Percentiles rank a stretch among this genome's conserved stretches.
These are phyloP conservation scores for Stichodactyla mertensii DNA, from an alignment of 64 coral and sea anemone genomes.

Conservation along the genomic window DNA sequence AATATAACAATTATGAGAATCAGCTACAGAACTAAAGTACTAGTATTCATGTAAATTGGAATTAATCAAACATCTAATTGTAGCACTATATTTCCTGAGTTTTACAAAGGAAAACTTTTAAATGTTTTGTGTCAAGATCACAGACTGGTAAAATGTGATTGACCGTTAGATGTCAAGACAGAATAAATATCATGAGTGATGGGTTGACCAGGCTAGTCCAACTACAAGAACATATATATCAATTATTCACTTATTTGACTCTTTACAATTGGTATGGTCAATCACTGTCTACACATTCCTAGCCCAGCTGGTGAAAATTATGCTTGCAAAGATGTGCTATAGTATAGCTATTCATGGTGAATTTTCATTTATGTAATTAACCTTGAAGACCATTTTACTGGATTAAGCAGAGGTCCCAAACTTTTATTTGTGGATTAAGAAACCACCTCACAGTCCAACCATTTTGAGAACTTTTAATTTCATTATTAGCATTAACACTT, in stretches of 20 bases:
- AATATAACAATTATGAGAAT: neutral
- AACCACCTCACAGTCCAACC: neutral
- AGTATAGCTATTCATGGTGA: neutral
- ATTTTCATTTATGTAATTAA: neutral
- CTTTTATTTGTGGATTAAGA: too few relatives aligned
- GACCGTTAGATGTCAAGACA: neutral
- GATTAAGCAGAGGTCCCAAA: neutral
- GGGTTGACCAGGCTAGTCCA: neutral
- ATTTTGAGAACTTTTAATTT: neutral
- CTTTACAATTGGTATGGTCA: neutral
- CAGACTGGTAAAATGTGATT: neutral
- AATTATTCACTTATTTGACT: constrained; percentile 1
- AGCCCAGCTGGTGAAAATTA: neutral
- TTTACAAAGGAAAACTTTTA: neutral
- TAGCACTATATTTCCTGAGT: neutral
- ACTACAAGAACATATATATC: neutral
- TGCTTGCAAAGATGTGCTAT: neutral
- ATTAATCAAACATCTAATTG: neutral
- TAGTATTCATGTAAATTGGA: neutral
- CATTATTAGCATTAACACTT: constrained; percentile 1
- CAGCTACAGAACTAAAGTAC: neutral
- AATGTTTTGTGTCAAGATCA: neutral
- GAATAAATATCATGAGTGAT: neutral
- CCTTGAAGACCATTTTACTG: neutral
- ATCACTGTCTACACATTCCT: neutral